phyloP scores from a whole-genome alignment of 1,140 invertebrate species.

The Meloidogyne floridensis region DNA sequence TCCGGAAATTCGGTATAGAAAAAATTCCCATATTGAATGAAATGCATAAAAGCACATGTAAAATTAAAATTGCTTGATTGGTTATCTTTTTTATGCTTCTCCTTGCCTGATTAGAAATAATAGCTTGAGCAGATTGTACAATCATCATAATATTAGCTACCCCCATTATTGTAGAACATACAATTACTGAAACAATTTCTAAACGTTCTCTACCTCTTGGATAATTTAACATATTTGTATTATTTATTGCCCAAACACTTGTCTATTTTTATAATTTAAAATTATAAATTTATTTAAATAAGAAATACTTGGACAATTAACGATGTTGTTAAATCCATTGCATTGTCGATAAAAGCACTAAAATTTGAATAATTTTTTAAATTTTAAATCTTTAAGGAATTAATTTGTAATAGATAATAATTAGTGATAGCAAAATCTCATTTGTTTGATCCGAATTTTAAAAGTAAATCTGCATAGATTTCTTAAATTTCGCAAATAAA shows the following conservation, averaged over 20 bases:
- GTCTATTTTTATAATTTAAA: neutral
- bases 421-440: too few relatives aligned
- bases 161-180: constrained; percentile 29
- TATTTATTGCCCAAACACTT: constrained; percentile 51
- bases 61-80: too few relatives aligned
- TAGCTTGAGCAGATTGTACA: constrained; percentile 47
- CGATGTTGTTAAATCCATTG: constrained; percentile 43
- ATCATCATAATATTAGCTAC: constrained; percentile 52
- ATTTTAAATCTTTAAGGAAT: neutral
- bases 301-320: constrained; percentile 13
- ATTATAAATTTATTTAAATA: constrained; percentile 10
- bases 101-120: constrained; percentile 29
- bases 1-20: too few relatives aligned
- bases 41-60: too few relatives aligned
- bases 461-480: too few relatives aligned
- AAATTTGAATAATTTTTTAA: constrained; percentile 21
- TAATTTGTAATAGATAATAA: neutral
- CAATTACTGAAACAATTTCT: constrained; percentile 47
- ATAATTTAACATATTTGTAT: constrained; percentile 56
- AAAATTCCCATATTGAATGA: too few relatives aligned
- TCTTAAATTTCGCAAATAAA: too few relatives aligned
- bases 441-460: too few relatives aligned
- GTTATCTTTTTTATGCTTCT: too few relatives aligned
- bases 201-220: constrained; percentile 48
- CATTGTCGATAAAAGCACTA: constrained; percentile 53